phyloP scores from a whole-genome alignment of 1,140 invertebrate species.

The Sitophilus oryzae region DNA sequence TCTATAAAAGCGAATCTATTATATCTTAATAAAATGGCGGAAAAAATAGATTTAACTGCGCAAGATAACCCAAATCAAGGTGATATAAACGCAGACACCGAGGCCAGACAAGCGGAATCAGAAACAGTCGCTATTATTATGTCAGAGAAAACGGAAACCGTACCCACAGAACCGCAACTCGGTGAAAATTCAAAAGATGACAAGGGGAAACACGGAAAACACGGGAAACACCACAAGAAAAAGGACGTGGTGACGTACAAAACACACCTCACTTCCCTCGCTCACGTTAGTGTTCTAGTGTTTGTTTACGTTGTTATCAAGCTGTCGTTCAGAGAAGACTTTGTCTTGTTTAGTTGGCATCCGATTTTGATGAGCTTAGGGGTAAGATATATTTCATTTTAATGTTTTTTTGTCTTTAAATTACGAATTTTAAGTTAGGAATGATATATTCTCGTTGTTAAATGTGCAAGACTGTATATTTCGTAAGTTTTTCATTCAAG shows the following conservation, averaged over 20 bases:
- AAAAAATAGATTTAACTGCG: too few relatives aligned
- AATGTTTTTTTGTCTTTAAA: too few relatives aligned
- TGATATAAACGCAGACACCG: too few relatives aligned
- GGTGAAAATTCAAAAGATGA: conserved; percentile 8
- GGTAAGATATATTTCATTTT: conserved; percentile 23
- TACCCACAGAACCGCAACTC: background rate
- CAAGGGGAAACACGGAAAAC: conserved; percentile 14
- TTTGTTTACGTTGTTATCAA: conserved; percentile 30
- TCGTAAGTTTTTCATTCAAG: too few relatives aligned
- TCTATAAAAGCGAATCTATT: too few relatives aligned
- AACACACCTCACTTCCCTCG: conserved; percentile 28
- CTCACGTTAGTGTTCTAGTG: conserved; percentile 25
- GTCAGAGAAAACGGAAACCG: background rate
- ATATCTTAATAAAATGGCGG: too few relatives aligned
- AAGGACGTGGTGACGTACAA: conserved; percentile 15
- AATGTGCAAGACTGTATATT: too few relatives aligned
- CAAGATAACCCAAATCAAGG: too few relatives aligned
- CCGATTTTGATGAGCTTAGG: conserved; percentile 32
- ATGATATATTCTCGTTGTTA: too few relatives aligned
- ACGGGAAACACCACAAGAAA: background rate
- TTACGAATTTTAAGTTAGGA: too few relatives aligned
- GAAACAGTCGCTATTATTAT: background rate
- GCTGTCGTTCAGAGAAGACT: conserved; percentile 25
- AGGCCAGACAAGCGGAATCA: too few relatives aligned
- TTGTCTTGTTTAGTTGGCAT: conserved; percentile 38